Conservation (phyloP, 1,140 invertebrate genomes). For the Zaprionus tsacasi region DNA sequence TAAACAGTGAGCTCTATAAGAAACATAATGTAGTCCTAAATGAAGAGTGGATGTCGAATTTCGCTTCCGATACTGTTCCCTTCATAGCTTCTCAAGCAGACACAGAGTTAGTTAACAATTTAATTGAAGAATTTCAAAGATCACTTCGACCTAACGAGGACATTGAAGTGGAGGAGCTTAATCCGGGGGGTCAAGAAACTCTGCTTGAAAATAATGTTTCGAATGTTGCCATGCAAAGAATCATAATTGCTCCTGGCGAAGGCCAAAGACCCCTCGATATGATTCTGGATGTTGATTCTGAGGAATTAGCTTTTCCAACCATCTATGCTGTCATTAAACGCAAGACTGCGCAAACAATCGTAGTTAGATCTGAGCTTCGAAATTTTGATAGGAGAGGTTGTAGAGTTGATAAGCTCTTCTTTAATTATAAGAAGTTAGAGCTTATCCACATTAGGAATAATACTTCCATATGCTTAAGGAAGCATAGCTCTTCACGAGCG, state of each 20-base stretch:
- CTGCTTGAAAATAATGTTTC: too few relatives aligned
- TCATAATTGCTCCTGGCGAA: slow-evolving; percentile 4
- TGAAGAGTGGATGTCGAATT: slow-evolving; percentile 1
- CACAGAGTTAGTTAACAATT: too few relatives aligned
- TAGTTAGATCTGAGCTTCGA: slow-evolving; percentile 25
- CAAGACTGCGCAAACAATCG: background rate
- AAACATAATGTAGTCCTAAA: slow-evolving; percentile 3
- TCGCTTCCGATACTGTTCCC: too few relatives aligned
- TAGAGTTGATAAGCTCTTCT: slow-evolving; percentile 18
- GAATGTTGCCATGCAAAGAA: too few relatives aligned
- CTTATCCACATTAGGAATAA: background rate
- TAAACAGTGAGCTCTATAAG: too few relatives aligned
- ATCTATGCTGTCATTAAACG: too few relatives aligned
- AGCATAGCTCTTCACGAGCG: slow-evolving; percentile 1
- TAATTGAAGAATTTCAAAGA: too few relatives aligned
- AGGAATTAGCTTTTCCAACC: background rate
- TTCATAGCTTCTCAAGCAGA: too few relatives aligned
- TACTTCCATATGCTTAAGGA: slow-evolving; percentile 4
- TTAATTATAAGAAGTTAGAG: background rate
- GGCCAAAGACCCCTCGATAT: slow-evolving; percentile 6
- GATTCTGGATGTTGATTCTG: slow-evolving; percentile 1
- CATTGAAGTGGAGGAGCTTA: too few relatives aligned
- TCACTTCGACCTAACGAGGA: too few relatives aligned
- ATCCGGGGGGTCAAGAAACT: too few relatives aligned
- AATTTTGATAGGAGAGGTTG: slow-evolving; percentile 24